Percentiles rank a stretch among this genome's conserved stretches.
Conservation (phyloP, 2,113 vertebrate species). For the Phocoena sinus region DNA sequence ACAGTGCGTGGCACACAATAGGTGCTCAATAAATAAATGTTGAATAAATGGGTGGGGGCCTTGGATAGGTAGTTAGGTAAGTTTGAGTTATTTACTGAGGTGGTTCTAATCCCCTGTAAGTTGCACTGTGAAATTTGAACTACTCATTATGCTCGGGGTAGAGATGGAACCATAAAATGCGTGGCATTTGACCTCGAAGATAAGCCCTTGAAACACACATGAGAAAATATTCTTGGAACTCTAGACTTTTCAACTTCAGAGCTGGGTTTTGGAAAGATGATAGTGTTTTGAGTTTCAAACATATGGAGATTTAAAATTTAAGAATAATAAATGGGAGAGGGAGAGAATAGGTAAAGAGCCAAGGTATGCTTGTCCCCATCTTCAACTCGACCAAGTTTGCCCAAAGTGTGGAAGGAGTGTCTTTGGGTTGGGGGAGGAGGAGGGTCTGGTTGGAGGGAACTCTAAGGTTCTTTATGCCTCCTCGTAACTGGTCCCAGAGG, state of each 20-base stretch:
- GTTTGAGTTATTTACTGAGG: neutral
- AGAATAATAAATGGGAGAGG: neutral
- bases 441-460: neutral
- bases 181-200: neutral
- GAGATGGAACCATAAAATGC: neutral
- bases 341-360: neutral
- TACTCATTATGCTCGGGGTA: neutral
- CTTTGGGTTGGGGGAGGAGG: neutral
- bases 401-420: neutral
- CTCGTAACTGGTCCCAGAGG: neutral
- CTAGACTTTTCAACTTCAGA: neutral
- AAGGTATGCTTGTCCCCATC: neutral
- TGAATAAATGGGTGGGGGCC: neutral
- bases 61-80: neutral
- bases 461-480: neutral
- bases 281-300: neutral
- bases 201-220: neutral
- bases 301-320: neutral
- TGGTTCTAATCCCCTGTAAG: neutral
- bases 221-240: neutral
- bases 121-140: neutral
- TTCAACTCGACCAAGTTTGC: neutral
- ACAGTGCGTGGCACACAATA: neutral
- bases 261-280: neutral
- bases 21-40: neutral